Base-by-base conservation (phyloP, 2,888 invertebrate genomes). In the Aphodius sticticus region DNA sequence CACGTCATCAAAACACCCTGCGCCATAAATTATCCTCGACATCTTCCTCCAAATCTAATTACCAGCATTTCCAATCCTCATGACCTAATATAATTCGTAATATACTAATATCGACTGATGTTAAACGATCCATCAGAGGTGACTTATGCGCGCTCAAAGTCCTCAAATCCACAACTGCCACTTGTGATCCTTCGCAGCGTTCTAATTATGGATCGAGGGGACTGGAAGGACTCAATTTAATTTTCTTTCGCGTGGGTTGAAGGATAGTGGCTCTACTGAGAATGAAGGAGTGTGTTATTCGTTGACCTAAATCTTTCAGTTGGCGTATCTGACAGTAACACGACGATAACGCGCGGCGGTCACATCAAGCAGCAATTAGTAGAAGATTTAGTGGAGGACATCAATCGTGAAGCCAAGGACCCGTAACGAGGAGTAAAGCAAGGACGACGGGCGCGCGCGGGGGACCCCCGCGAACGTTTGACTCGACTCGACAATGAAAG, bases 281-380 rank as follows among this genome's bases (percentile, higher is more conserved):
- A 3, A 26, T 26, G 26, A 26, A 26, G 26, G 26, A 26, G 53
- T 12, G 53, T 53, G 53, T 53, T 12, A 53, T 53, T 53, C 53
- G 53, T 53, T 53, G 53, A 53, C 53, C 53, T 53, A 53, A 7
- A 53, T 53, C 53, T 7, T 7, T 53, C 12, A 26, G 26, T 12
- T 53, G 53, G 53, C 7, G 7, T 9, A 9, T 53, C 53, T 53
- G 53, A 53, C 53, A 53, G 53, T 53, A 53, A 53, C 53, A 53
- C 53, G 53, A 53, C 53, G 53, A 53, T 53, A 53, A 53, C 53
- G 53, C 53, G 53, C 26, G 53, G 53, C 53, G 53, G 53, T 12
- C 53, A 53, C 53, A 53, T 53, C 53, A 53, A 53, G 53, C 53
- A 53, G 53, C 53, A 53, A 53, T 53, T 53, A 53, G 53, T 53